Evolutionary conservation across 92 coral and sea anemone genomes (phyloP).

Genomic region (Umimayanthus kanabou): DNA sequence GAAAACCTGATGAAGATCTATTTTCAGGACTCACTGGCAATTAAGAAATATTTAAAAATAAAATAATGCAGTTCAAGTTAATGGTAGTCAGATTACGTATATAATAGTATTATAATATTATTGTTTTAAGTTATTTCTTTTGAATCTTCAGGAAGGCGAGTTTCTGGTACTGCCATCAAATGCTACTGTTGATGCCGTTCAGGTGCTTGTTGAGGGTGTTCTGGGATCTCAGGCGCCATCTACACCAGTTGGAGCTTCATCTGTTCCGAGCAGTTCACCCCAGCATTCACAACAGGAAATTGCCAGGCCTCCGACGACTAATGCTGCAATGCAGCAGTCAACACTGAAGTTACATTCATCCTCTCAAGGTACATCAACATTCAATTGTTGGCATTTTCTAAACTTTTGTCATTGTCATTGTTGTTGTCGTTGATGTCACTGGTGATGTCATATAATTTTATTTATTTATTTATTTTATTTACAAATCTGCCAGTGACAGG

Average conservation of each 20-base stretch:
- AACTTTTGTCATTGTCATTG: no score
- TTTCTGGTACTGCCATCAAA: slow-evolving; percentile 80
- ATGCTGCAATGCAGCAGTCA: not conserved
- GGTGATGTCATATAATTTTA: no score
- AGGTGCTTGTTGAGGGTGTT: slow-evolving; percentile 65
- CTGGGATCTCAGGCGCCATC: slow-evolving; percentile 31
- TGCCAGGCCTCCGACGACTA: not conserved
- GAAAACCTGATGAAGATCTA: no score
- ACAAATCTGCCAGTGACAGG: no score
- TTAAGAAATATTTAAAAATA: no score
- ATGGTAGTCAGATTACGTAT: no score
- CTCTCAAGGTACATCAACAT: slow-evolving; percentile 41
- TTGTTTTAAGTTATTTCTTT: not conserved
- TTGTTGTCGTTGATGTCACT: not conserved
- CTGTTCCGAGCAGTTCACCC: not conserved
- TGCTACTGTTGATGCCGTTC: slow-evolving; percentile 61
- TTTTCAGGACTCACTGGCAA: no score
- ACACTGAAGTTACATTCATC: slow-evolving; percentile 28
- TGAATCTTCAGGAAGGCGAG: slow-evolving; percentile 68
- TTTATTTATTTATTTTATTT: no score
- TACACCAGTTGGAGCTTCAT: not conserved
- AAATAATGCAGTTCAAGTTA: no score
- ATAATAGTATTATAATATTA: no score
- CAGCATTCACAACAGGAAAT: not conserved
- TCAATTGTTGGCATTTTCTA: not conserved